A percentile compares a stretch with the other conserved stretches of the same genome.
Conservation (phyloP, 2,797 vertebrate species). For the Erpetoichthys calabaricus region DNA sequence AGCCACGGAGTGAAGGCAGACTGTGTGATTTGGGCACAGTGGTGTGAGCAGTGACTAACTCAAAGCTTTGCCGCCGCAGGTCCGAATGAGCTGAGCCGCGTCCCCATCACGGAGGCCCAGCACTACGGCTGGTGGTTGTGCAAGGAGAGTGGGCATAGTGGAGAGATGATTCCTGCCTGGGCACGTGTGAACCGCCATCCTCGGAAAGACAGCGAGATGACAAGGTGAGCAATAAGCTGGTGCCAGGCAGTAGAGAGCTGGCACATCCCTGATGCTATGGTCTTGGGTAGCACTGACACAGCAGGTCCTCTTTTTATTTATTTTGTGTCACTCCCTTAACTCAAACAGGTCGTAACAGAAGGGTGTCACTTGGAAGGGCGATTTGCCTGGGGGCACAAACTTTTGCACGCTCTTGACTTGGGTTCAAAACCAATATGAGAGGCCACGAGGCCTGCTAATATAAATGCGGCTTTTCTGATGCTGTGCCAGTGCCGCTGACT, state of each 20-base stretch:
- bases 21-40: background rate
- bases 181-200: conserved; percentile 32
- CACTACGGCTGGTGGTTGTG: conserved; percentile 55
- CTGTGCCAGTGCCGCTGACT: too few relatives aligned
- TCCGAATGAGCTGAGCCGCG: conserved; percentile 52
- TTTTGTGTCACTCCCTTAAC: conserved; percentile 19
- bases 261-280: background rate
- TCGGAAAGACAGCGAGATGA: conserved; percentile 51
- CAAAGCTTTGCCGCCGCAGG: conserved; percentile 27
- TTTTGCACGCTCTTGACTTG: too few relatives aligned
- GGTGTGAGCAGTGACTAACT: background rate
- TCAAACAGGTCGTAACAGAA: too few relatives aligned
- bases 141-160: conserved; percentile 12
- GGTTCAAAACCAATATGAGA: too few relatives aligned
- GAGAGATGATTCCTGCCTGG: conserved; percentile 37
- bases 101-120: conserved; percentile 53
- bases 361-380: too few relatives aligned
- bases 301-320: conserved; percentile 32
- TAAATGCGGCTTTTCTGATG: too few relatives aligned
- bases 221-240: conserved; percentile 35
- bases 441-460: too few relatives aligned
- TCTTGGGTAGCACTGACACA: conserved; percentile 12
- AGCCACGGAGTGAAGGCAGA: background rate
- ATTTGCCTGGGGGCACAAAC: too few relatives aligned
- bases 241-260: background rate